A percentile compares a stretch with the other conserved stretches of the same genome.
Evolutionary conservation across 2,888 invertebrate species (phyloP).

Genomic region (Oscheius sp.): DNA sequence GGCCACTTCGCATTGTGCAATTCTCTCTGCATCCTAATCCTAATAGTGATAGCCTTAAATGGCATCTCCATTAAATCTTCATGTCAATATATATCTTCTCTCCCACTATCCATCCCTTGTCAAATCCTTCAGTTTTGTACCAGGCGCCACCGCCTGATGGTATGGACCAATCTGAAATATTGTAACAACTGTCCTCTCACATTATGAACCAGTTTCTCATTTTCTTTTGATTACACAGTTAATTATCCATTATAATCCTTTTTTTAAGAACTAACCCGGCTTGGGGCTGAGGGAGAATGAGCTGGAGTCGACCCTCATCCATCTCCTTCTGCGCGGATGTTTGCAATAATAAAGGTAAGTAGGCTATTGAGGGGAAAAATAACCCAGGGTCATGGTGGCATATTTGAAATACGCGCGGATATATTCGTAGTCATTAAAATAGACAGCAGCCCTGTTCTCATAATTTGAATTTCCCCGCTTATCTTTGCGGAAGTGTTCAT

Average conservation of each 20-base stretch:
- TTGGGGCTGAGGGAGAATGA: slow-evolving; percentile 25
- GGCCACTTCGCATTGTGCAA: slow-evolving; percentile 37
- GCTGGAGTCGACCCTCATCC: background rate
- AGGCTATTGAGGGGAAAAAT: background rate
- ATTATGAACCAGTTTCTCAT: slow-evolving; percentile 16
- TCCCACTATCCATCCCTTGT: background rate
- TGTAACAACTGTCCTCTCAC: slow-evolving; percentile 28
- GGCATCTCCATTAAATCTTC: background rate
- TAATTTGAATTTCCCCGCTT: no score
- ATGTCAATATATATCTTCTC: slow-evolving; percentile 13
- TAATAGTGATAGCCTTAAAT: slow-evolving; percentile 14
- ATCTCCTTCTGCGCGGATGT: slow-evolving; percentile 15
- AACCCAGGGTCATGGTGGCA: no score
- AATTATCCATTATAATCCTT: background rate
- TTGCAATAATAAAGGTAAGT: slow-evolving; percentile 19
- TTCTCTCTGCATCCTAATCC: slow-evolving; percentile 32
- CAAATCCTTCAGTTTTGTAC: slow-evolving; percentile 19
- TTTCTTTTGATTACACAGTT: background rate
- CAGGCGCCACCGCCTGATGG: slow-evolving; percentile 35
- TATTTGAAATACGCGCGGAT: no score
- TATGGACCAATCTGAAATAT: slow-evolving; percentile 20
- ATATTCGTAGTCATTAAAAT: no score
- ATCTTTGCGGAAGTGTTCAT: no score
- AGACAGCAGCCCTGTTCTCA: no score
- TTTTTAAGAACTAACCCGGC: background rate